A percentile compares a stretch with the other conserved stretches of the same genome.
These are phyloP conservation scores for Notodonta dromedarius DNA, from an alignment of 2,888 invertebrate genomes.

Conservation along the genomic window DNA sequence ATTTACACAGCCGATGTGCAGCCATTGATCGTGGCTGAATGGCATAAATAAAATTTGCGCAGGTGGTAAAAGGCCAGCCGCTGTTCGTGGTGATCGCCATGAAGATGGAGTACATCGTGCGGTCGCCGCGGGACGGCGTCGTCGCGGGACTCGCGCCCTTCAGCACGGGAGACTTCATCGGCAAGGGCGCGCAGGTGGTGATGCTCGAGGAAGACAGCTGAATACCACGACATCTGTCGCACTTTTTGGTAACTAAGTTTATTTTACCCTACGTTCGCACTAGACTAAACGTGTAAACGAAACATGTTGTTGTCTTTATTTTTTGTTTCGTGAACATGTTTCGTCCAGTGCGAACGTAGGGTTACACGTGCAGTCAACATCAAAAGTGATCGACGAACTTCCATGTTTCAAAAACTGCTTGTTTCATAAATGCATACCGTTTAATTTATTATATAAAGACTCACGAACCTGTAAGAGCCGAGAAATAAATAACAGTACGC, in stretches of 20 bases:
- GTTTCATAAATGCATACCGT: neutral
- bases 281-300: too few species aligned
- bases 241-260: neutral
- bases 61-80: constrained; percentile 94
- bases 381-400: too few species aligned
- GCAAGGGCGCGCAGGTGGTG: constrained; percentile 88
- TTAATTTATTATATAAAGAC: neutral
- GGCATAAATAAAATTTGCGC: constrained; percentile 6
- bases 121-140: constrained; percentile 90
- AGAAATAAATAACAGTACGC: too few species aligned
- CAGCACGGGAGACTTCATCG: constrained; percentile 91
- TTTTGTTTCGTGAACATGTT: too few species aligned
- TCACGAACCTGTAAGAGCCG: too few species aligned
- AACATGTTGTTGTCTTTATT: too few species aligned
- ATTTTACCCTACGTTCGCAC: neutral
- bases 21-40: neutral
- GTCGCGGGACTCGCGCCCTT: constrained; percentile 88
- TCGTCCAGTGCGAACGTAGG: too few species aligned
- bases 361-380: too few species aligned
- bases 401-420: too few species aligned
- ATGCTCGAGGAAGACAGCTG: constrained; percentile 75
- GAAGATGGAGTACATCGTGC: constrained; percentile 99
- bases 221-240: constrained; percentile 5
- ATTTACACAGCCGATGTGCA: too few species aligned
- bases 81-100: constrained; percentile 98